A percentile compares a stretch with the other conserved stretches of the same genome.
These are phyloP conservation scores for Dryobota labecula DNA, from an alignment of 2,888 invertebrate species.

Conservation along the genomic window DNA sequence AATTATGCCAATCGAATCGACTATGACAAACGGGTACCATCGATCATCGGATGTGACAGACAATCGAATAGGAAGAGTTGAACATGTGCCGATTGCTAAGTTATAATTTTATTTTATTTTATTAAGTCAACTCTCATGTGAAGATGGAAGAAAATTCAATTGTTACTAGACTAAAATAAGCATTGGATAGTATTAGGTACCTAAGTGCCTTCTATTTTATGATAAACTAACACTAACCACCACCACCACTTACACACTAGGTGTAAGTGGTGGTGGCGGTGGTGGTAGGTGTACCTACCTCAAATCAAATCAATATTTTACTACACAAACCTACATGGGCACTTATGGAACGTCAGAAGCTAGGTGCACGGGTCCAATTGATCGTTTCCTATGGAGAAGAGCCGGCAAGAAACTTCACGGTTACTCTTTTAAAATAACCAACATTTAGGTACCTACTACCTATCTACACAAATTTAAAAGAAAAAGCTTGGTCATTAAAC, in stretches of 20 bases:
- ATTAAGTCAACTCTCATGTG: neutral
- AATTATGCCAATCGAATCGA: constrained; percentile 63
- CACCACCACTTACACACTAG: too few species aligned
- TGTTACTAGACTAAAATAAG: neutral
- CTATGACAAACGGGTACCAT: constrained; percentile 72
- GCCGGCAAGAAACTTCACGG: too few species aligned
- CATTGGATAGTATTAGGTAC: neutral
- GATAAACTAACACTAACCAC: too few species aligned
- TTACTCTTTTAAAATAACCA: too few species aligned
- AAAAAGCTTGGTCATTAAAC: neutral
- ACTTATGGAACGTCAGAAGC: too few species aligned
- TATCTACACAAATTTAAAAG: neutral
- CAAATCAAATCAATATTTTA: too few species aligned
- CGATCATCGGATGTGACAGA: constrained; percentile 78
- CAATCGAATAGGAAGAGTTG: constrained; percentile 74
- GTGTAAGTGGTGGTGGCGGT: too few species aligned
- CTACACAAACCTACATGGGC: too few species aligned
- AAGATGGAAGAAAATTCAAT: neutral
- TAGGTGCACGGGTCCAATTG: too few species aligned
- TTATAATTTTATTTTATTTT: constrained; percentile 31
- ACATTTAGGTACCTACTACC: neutral
- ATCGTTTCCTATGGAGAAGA: too few species aligned
- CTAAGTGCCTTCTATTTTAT: too few species aligned
- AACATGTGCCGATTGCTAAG: constrained; percentile 70
- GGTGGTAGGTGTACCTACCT: too few species aligned